Evolutionary conservation across 2,888 invertebrate genomes (phyloP).

Genomic region (Xanthia togata): DNA sequence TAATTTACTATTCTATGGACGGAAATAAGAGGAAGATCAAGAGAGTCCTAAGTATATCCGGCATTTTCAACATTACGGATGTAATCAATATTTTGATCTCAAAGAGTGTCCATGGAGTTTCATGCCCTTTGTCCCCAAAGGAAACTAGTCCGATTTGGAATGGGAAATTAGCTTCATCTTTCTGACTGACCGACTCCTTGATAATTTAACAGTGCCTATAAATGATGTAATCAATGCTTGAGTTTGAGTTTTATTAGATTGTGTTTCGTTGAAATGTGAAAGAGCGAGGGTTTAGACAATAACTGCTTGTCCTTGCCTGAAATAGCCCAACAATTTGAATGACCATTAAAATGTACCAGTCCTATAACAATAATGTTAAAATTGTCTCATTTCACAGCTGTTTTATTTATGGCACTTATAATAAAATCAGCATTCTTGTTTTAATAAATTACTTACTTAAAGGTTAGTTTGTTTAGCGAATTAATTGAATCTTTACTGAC

Average conservation of each 20-base stretch:
- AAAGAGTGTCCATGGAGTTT: neutral
- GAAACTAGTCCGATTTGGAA: neutral
- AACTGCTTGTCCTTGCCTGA: conserved; percentile 21
- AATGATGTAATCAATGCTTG: neutral
- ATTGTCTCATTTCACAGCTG: conserved; percentile 21
- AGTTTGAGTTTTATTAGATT: neutral
- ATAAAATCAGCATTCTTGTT: conserved; percentile 50
- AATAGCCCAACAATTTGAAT: conserved; percentile 29
- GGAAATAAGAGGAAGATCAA: neutral
- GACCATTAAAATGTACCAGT: conserved; percentile 31
- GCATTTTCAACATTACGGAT: neutral
- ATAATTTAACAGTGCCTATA: neutral
- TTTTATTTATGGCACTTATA: conserved; percentile 30
- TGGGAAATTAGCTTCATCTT: neutral
- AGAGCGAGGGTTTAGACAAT: conserved; percentile 1
- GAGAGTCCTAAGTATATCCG: neutral
- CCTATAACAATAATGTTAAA: conserved; percentile 27
- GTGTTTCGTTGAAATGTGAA: conserved; percentile 16
- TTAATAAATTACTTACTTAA: conserved; percentile 26
- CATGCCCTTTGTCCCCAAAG: neutral
- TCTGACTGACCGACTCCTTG: too few species aligned
- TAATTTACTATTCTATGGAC: neutral
- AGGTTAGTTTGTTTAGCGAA: conserved; percentile 13
- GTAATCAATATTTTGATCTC: neutral
- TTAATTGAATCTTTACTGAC: neutral